Evolutionary conservation across 2,888 invertebrate genomes (phyloP), one percentile per base, ranked within the genome.

Genomic region (Lasius fuliginosus): DNA sequence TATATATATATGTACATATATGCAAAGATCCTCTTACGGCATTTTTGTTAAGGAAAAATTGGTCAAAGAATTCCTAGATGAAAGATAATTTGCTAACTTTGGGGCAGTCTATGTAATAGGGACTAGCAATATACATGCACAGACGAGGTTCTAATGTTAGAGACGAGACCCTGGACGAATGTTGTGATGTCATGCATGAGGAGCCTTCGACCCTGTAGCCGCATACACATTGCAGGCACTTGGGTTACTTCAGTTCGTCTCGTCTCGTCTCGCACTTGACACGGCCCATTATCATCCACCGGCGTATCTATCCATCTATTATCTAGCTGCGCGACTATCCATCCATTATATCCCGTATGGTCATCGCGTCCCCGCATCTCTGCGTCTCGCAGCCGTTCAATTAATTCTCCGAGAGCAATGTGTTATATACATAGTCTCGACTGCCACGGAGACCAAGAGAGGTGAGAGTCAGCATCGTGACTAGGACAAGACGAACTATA

Each of bases 361-460:
- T 86, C 89, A 88, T 82, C 87, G 73, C 75, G 83, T 83, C 84
- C 85, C 68, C 68, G 69, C n/a, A 65, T 62, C 42, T n/a, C 82
- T 27, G 36, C 68, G 79, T 86, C 86, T 84, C 83, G 75, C 75
- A 83, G 87, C 84, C 76, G 56, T 33, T 90, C 89, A 91, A 91
- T 92, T 92, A 91, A 92, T 91, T 92, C 89, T 86, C 87, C 85
- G 82, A 77, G 84, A 77, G 85, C 87, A 89, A 83, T 86, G 79
- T 71, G 85, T 89, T 89, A 81, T 74, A 23, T 89, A 81, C 71
- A 23, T 23, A 79, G 82, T 79, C 74, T 64, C 81, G 71, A 58
- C 64, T 40, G 42, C 30, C 27, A 23, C 18, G 36, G 75, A 40
- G 75, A 15, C 30, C n/a, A 33, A 60, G 30, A 60, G n/a, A 64